phyloP scores from a whole-genome alignment of 2,113 vertebrate genomes.

The Lipotes vexillifer region DNA sequence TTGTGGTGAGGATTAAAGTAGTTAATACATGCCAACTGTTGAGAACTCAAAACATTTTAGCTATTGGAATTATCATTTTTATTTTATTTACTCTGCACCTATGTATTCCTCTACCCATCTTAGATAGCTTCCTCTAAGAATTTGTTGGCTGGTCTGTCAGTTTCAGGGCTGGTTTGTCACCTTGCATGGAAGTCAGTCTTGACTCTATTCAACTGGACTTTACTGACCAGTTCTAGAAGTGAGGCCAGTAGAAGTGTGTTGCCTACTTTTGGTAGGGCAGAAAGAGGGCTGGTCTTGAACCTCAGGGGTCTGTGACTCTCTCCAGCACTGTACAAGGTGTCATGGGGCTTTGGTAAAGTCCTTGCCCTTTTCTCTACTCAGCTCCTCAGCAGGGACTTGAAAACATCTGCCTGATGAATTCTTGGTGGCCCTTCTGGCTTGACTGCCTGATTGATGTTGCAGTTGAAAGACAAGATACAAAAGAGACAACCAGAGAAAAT shows the following conservation, averaged over 20 bases:
- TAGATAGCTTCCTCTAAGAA: neutral
- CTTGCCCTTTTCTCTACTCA: neutral
- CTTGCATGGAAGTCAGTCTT: neutral
- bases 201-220: neutral
- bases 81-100: neutral
- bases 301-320: neutral
- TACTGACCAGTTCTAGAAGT: neutral
- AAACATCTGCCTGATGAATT: neutral
- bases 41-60: neutral
- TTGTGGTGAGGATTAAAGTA: neutral
- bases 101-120: neutral
- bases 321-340: neutral
- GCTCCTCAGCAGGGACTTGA: neutral
- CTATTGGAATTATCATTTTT: neutral
- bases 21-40: neutral
- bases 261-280: neutral
- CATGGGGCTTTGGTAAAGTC: accelerated
- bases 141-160: neutral
- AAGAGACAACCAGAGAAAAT: neutral
- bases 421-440: neutral
- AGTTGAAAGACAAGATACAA: neutral
- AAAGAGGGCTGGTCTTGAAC: neutral
- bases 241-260: neutral
- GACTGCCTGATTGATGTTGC: neutral
- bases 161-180: neutral